Evolutionary conservation across 1,140 invertebrate genomes (phyloP), one percentile per base, ranked within the genome.

Genomic region (Calosoma granatense): DNA sequence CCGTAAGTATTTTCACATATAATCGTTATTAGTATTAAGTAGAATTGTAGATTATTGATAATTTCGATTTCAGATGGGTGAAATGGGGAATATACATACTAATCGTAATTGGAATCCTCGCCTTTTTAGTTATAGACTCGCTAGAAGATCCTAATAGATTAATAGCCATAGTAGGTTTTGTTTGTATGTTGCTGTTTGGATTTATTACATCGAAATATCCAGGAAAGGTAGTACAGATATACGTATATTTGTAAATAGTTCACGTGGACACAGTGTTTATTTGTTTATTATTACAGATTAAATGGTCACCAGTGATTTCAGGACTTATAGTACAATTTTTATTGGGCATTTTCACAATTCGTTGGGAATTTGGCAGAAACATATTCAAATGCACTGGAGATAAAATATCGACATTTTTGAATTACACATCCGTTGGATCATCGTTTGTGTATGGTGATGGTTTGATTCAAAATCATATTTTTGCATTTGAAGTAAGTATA

Each of bases 261-360:
- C n/a, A n/a, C n/a, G n/a, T n/a, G n/a, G n/a, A 58, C 22, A 54
- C 26, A 20, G 15, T 22, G 22, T 51, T 15, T 47, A 26, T 56
- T 52, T 55, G 14, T 39, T 20, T 30, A 43, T 43, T n/a, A 47
- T 53, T 21, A 55, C 59, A 86, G 78, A 76, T 91, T 1, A 74
- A 78, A 36, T 95, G 91, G 92, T 76, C 81, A 17, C 83, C 84
- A 1, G 87, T 97, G 0, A 64, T 87, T 14, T 86, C 82, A 67
- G 94, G 94, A 0, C 68, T 96, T 1, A 75, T 83, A 0, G 70
- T 96, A 6, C 95, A 98, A 76, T 92, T 97, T 65, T 51, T 84
- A 1, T 83, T 98, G 58, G 95, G 90, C 0, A 62, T 97, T 0
- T 60, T 96, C 1, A 90, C 92, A 55, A 85, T 98, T 52, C 79